A percentile compares a stretch with the other conserved stretches of the same genome.
phyloP scores from a whole-genome alignment of 2,113 vertebrate species.

The Paradisaea rubra region DNA sequence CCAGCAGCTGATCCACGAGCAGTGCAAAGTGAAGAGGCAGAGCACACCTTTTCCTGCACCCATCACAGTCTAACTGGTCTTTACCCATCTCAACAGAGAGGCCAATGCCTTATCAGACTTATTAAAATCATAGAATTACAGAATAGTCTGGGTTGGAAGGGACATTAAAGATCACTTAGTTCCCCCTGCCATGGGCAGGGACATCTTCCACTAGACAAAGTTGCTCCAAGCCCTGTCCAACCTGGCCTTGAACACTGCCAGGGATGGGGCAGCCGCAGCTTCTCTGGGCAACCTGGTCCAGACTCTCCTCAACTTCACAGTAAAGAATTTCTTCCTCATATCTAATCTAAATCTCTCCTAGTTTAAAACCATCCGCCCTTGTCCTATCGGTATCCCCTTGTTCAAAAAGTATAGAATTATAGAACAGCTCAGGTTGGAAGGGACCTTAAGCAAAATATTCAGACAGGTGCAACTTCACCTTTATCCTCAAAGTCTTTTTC shows the following conservation, averaged over 20 bases:
- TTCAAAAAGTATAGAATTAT: background rate
- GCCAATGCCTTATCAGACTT: background rate
- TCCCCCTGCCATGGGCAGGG: background rate
- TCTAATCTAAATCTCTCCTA: background rate
- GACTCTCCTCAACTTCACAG: background rate
- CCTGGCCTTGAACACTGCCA: background rate
- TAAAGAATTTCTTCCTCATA: background rate
- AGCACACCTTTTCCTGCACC: background rate
- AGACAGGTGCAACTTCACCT: background rate
- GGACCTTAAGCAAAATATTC: background rate
- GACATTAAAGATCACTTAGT: background rate
- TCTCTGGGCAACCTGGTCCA: rapidly evolving
- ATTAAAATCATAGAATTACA: background rate
- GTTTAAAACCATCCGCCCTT: background rate
- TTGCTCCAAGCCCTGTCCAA: background rate
- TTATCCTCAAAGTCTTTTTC: background rate
- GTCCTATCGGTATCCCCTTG: background rate
- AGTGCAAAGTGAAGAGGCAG: background rate
- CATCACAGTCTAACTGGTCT: background rate
- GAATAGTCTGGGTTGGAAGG: background rate
- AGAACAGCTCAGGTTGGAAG: background rate
- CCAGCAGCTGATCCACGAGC: background rate
- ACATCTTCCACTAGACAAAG: rapidly evolving
- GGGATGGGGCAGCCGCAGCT: background rate
- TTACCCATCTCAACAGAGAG: background rate